Base-by-base conservation (phyloP, 2,888 invertebrate species). In the Pyrrhosoma nymphula region DNA sequence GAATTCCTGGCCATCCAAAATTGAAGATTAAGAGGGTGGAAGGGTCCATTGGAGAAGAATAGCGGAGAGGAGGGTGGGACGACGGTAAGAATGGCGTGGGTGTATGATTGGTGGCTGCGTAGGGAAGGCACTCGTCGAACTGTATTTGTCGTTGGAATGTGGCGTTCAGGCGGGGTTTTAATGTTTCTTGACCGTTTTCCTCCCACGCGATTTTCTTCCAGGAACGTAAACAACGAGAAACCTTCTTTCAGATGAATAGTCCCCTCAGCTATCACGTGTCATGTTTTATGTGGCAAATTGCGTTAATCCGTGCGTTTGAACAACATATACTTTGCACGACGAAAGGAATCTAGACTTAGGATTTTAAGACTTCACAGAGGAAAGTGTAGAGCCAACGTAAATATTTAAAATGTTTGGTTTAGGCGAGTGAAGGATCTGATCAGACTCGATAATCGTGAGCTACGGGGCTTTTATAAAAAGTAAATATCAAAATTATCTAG, bases 1-100 rank as follows among this genome's bases (percentile, higher is more conserved):
- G 91, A 91, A 91, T 91, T 91, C 63, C 35, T 82, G 63, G 91
- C 60, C 60, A 30, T 69, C 91, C 63, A 39, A 56, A 91, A 35
- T 30, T 39, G 26, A 91, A 63, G 60, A 30, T 23, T 60, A 60
- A 60, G 35, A 60, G 90, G 16, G 90, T 47, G 90, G 69, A 12
- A 23, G 23, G 89, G 26, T 90, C 47, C 56, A 6, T 12, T 35
- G 90, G 18, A 30, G 30, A 60, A 30, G 90, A 30, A 90, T n/a
- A 56, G 69, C 8, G 69, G 47, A 2, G 47, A 12, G 69, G 26
- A 69, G 69, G 26, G 23, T 26, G 69, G 69, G 69, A 1, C n/a
- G 23, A 10, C 6, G 26, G 69, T n/a, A 69, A 69, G 69, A 69
- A 69, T 26, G n/a, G 69, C n/a, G 23, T 69, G 69, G 69, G 69